Evolutionary conservation across 2,888 invertebrate species (phyloP).

Genomic region (Acrobasis consociella): DNA sequence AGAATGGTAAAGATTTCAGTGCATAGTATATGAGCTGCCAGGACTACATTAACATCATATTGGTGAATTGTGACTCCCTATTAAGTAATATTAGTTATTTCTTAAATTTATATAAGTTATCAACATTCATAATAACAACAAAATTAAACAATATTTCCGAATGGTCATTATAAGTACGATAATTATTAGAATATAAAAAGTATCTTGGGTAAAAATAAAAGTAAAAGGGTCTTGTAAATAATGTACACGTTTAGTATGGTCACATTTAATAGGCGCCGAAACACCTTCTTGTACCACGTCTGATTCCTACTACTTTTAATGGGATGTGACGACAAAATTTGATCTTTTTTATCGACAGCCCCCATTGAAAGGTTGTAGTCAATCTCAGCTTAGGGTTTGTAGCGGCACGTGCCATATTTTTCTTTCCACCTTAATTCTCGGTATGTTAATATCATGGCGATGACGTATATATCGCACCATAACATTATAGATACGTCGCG

Average conservation of each 20-base stretch:
- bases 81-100: too few relatives aligned
- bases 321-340: conserved; percentile 28
- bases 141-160: too few relatives aligned
- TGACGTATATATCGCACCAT: neutral
- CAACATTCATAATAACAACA: too few relatives aligned
- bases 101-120: too few relatives aligned
- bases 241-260: conserved; percentile 10
- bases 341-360: conserved; percentile 35
- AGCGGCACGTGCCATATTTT: conserved; percentile 10
- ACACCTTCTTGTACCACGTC: conserved; percentile 35
- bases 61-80: too few relatives aligned
- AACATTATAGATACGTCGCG: neutral
- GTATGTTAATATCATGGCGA: neutral
- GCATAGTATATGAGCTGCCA: too few relatives aligned
- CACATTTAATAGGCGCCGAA: conserved; percentile 24
- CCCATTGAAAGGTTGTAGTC: conserved; percentile 26
- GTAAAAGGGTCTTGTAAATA: conserved; percentile 4
- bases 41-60: too few relatives aligned
- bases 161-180: too few relatives aligned
- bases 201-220: too few relatives aligned
- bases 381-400: conserved; percentile 8
- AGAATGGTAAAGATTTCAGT: too few relatives aligned
- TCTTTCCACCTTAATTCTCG: neutral
- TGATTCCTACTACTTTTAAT: conserved; percentile 28
- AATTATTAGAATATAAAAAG: too few relatives aligned